Base-by-base conservation (phyloP, 2,888 invertebrate genomes). In the Platycheirus rosarum region DNA sequence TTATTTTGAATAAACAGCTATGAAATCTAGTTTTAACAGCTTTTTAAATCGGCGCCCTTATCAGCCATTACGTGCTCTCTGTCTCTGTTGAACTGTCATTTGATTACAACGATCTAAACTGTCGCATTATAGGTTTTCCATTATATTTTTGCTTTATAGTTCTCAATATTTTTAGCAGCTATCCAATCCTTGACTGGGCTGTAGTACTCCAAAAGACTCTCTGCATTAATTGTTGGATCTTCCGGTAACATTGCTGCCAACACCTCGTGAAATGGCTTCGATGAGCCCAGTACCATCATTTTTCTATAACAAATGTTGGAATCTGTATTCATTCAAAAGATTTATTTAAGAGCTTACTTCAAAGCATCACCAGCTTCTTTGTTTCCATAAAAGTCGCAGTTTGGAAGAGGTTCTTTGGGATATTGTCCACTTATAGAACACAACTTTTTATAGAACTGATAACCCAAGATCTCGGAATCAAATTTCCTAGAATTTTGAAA, bases 291-390 rank as follows among this genome's bases (percentile, higher is more conserved):
- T 18, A 35, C 20, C 3, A 53, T 53, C 53, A 53, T 53, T 55
- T 55, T 55, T 4, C 53, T 53, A 14, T 32, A 23, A 6, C 2
- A 23, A 23, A 4, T 23, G 23, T 23, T n/a, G n/a, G n/a, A n/a
- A 40, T 3, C 13, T 14, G 11, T 14, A 0, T 8, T 9, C 0
- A 5, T 32, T 1, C 3, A 42, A 32, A n/a, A n/a, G n/a, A 23
- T 8, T 9, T n/a, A 6, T 20, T 16, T 53, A 18, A 3, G 2
- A 40, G 14, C 40, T 55, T 23, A 55, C 55, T 55, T 55, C n/a
- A 55, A 8, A 13, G 14, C 55, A 55, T 55, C 55, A 9, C 55
- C 55, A 55, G 14, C 55, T 8, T 40, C 37, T 9, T 37, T 55
- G 23, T 9, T 55, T 0, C 23, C 55, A 3, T 23, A 55, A 37